These are phyloP conservation scores for Myiopsitta monachus DNA, from an alignment of 2,113 vertebrate species.

Conservation along the genomic window DNA sequence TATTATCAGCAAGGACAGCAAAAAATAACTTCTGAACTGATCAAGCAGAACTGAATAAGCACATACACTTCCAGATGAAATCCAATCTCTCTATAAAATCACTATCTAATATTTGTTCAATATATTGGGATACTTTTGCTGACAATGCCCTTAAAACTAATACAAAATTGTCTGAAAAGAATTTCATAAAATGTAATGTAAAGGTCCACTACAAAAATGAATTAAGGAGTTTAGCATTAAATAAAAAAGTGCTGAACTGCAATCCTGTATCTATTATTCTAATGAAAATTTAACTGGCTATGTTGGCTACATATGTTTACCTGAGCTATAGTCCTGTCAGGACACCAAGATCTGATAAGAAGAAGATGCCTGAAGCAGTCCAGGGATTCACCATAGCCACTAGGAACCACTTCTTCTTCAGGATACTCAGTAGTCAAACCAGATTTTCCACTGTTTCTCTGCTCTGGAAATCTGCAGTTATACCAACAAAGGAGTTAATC, in stretches of 20 bases:
- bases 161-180: background rate
- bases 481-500: background rate
- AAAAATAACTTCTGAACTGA: background rate
- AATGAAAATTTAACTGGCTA: background rate
- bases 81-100: background rate
- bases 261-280: background rate
- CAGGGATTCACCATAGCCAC: conserved; percentile 86
- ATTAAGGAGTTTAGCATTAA: background rate
- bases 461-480: conserved; percentile 82
- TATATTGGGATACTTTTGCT: background rate
- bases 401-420: conserved; percentile 87
- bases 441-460: conserved; percentile 93
- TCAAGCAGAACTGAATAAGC: background rate
- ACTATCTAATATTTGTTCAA: background rate
- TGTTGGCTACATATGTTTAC: conserved; percentile 56
- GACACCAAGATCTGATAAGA: conserved; percentile 94
- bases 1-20: background rate
- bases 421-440: conserved; percentile 96
- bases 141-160: background rate
- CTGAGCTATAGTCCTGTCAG: conserved; percentile 94
- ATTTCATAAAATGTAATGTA: background rate
- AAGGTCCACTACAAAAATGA: background rate
- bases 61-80: background rate
- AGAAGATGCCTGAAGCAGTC: conserved; percentile 90
- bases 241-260: background rate